Base-by-base conservation (phyloP, 2,888 invertebrate species). In the Sarcophaga rosellei region DNA sequence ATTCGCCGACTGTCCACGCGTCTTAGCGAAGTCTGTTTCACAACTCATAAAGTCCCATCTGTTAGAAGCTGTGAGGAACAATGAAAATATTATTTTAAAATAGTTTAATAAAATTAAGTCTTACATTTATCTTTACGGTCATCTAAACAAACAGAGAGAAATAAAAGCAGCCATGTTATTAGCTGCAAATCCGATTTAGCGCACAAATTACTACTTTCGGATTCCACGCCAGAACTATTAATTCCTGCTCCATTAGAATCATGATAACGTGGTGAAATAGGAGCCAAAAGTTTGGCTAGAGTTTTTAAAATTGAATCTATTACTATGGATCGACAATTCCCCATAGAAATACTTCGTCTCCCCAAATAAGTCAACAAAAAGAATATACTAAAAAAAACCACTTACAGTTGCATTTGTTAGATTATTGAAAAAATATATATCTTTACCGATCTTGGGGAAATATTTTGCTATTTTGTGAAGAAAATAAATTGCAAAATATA, bases 41-140 rank as follows among this genome's bases (percentile, higher is more conserved):
- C 97, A 97, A 88, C 97, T 97, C 91, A 98, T 96, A 94, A 98
- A 98, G 93, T 97, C 97, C 98, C 98, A 98, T 81, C 98, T 95
- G 75, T 92, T 93, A 11, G 92, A 90, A 61, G 93, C 93, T 93
- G 79, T 77, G 47, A 53, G 68, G 72, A 3, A 35, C 15, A 25
- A 25, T 57, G 15, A 53, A 17, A 53, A 15, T 17, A 3, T 53
- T 15, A 53, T 4, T 53, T 53, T 17, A 4, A 17, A 53, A 53
- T 53, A 53, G 10, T 53, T 53, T 17, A 53, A 53, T 21, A 5
- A 35, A 20, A 20, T 66, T 4, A 83, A 53, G 17, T 53, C 90
- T 90, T 89, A 93, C 92, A 92, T 92, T 93, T 93, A 88, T 93
- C 93, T 87, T 92, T 92, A 78, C 92, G 93, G 53, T 94, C 93